Percentiles rank a stretch among this genome's conserved stretches.
These are phyloP conservation scores for Zoanthus gigantus DNA, from an alignment of 92 coral and sea anemone genomes.

Conservation along the genomic window DNA sequence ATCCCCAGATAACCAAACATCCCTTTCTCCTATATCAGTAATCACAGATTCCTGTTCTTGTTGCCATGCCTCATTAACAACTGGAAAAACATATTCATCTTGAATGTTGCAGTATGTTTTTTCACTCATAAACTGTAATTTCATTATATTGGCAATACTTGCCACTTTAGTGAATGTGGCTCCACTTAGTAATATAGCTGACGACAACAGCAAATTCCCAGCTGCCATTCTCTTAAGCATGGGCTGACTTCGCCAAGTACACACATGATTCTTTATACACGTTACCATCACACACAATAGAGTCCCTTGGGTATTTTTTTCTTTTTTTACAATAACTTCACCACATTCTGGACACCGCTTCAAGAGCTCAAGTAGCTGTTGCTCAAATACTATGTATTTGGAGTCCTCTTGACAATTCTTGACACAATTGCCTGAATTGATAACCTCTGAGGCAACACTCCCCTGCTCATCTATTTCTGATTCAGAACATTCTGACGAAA, in stretches of 20 bases:
- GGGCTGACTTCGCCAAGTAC: slow-evolving; percentile 50
- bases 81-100: slow-evolving; percentile 41
- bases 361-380: slow-evolving; percentile 9
- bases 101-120: slow-evolving; percentile 30
- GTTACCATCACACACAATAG: slow-evolving; percentile 11
- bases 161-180: slow-evolving; percentile 24
- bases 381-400: slow-evolving; percentile 14
- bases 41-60: slow-evolving; percentile 40
- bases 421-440: too few species aligned
- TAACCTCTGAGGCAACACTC: neutral
- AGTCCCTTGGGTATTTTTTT: slow-evolving; percentile 19
- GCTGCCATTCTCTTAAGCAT: slow-evolving; percentile 32
- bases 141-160: slow-evolving; percentile 18
- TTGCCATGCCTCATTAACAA: slow-evolving; percentile 52
- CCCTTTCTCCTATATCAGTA: slow-evolving; percentile 39
- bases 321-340: neutral
- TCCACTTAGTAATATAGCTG: slow-evolving; percentile 44
- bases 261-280: slow-evolving; percentile 18
- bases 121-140: slow-evolving; percentile 29
- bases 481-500: slow-evolving; percentile 18
- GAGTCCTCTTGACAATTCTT: slow-evolving; percentile 5
- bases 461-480: slow-evolving; percentile 8
- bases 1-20: slow-evolving; percentile 48
- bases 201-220: slow-evolving; percentile 41
- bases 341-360: slow-evolving; percentile 7